Conservation (phyloP, 2,113 vertebrate species). For the Corapipo altera region DNA sequence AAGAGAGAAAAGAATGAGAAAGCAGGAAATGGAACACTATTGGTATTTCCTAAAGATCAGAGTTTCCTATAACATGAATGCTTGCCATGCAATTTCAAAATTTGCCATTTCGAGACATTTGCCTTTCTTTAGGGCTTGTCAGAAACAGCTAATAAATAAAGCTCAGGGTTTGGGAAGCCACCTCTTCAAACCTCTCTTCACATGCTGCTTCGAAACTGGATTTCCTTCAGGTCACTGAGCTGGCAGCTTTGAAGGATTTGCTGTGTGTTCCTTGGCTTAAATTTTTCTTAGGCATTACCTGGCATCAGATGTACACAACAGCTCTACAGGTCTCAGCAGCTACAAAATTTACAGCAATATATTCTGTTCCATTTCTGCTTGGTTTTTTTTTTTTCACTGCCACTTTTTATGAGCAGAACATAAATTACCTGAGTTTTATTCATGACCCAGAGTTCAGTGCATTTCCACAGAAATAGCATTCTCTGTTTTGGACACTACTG, state of each 20-base stretch:
- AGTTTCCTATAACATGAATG: neutral
- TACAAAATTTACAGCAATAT: neutral
- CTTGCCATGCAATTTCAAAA: neutral
- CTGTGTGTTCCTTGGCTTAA: neutral
- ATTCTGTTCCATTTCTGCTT: neutral
- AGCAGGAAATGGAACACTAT: neutral
- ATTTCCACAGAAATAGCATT: conserved; percentile 47
- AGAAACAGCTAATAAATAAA: conserved; percentile 47
- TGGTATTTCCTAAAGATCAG: conserved; percentile 42
- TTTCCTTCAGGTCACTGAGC: neutral
- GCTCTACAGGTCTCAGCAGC: neutral
- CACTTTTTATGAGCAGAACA: neutral
- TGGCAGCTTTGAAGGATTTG: neutral
- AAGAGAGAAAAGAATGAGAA: conserved; percentile 17
- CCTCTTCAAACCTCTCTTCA: neutral
- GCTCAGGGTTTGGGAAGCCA: neutral
- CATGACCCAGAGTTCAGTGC: neutral
- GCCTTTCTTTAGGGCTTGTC: conserved; percentile 1
- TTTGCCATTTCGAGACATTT: neutral
- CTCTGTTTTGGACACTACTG: conserved; percentile 12
- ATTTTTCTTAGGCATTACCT: neutral
- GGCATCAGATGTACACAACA: neutral
- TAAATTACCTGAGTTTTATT: conserved; percentile 54
- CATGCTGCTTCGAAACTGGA: neutral
- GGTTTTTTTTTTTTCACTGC: neutral